Base-by-base conservation (phyloP, 2,113 vertebrate genomes). In the Nymphicus hollandicus region DNA sequence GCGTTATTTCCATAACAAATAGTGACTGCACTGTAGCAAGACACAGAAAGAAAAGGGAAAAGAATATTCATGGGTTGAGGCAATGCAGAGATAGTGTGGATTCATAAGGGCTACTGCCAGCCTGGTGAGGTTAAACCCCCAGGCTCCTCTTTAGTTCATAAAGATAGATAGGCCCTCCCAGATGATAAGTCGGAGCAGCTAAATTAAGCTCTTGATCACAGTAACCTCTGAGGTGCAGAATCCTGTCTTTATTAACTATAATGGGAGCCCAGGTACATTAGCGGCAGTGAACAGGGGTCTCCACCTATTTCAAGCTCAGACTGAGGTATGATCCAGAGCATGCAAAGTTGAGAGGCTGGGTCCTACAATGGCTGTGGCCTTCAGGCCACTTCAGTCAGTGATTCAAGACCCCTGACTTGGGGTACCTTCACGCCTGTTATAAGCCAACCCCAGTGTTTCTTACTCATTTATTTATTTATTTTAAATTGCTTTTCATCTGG, bases 1-100 rank as follows among this genome's bases (percentile, higher is more conserved):
- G 69, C 22, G 3, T 66, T 53, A 95, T 63, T 92, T 85, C 49
- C 53, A 66, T 65, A 72, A 85, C 37, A 77, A 95, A 85, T 11
- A 49, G 47, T 39, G 35, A 65, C 16, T 81, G 33, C 17, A 18
- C 19, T 55, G 35, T 28, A 33, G 52, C 50, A 72, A 88, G 58
- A 49, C 46, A 63, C 6, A 3, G 33, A 5, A 33, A 53, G 56
- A 74, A 31, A 39, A 7, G 35, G 25, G 8, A 13, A 43, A 33
- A 7, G 65, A 52, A 10, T 7, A 58, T 58, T 19, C 50, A 28
- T 20, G 35, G 35, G 13, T 0, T 49, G 74, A 95, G 53, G 37
- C 52, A 84, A 39, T 25, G 69, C 27, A 82, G 87, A 56, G 47
- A 39, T 6, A 15, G 46, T 31, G 37, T 37, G 33, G 31, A 23